Base-by-base conservation (phyloP, 2,113 vertebrate genomes). In the Zosterops japonicus region DNA sequence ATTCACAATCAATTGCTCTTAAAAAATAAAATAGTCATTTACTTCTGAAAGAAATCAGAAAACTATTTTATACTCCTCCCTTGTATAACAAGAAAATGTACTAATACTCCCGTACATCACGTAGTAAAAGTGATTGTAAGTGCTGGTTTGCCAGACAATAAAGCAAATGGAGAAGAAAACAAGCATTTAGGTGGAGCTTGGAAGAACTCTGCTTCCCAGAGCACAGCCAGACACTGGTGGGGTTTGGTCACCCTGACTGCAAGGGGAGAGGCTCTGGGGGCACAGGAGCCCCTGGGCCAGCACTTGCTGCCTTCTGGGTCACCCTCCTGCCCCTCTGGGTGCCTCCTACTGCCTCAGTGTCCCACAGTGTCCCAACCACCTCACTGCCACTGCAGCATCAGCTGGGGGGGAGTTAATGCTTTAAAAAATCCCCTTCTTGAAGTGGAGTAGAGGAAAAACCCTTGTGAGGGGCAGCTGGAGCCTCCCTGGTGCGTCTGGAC, bases 31-130 rank as follows among this genome's bases (percentile, higher is more conserved):
- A 99, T 98, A 98, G 98, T 98, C 95, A 98, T 98, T 98, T 96
- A 94, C 91, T 99, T 99, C 98, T 97, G 98, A 99, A 97, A 98
- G 98, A 99, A 98, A 98, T 99, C 99, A 99, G 99, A 99, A 99
- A 99, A 98, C 97, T 97, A 98, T 98, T 99, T 97, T 98, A 95
- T 97, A 98, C 97, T 99, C 75, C 88, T 98, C 98, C 99, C 99
- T 99, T 99, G 99, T 99, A 99, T 98, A 98, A 99, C 99, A 99
- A 99, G 99, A 99, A 99, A 98, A 97, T 98, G 96, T 53, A 97
- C 94, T 47, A 20, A 81, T 74, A 96, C 97, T 98, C 97, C 98
- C 80, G 14, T 97, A 93, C 94, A 95, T 96, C 96, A 94, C 72
- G 1, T 71, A 50, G 91, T n/a, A 88, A 93, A 97, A 92, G 96